Base-by-base conservation (phyloP, 2,888 invertebrate species). In the Andrena flavipes region DNA sequence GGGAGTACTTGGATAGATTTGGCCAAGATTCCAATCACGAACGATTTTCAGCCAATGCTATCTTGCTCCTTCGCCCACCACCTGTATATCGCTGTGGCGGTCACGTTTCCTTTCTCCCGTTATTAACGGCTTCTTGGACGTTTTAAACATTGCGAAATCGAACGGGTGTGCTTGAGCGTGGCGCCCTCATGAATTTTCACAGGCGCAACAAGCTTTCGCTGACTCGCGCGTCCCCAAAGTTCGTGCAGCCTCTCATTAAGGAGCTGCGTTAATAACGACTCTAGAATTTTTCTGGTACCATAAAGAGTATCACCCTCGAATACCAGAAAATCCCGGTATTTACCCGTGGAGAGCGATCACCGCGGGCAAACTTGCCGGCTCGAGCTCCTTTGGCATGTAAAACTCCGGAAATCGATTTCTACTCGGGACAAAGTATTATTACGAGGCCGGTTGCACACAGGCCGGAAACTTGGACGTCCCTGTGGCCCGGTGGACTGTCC, bases 11-110 rank as follows among this genome's bases (percentile, higher is more conserved):
- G 64, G 64, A 77, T 77, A 75, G 74, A 77, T 74, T 74, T 75
- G 74, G 54, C 65, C 59, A 74, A 33, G 74, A 74, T 77, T 77
- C 77, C 64, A 75, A 77, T 77, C 77, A 60, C 77, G 75, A 67
- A 62, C 77, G 77, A 77, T 75, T 74, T 75, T 65, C 77, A 77
- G 33, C 75, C 73, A 74, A 60, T 48, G 60, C 64, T 64, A 76
- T 64, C 59, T 16, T 35, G 75, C 74, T 67, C 48, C 29, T 60
- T 35, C 75, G 65, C 42, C 16, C 49, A 42, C 29, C 59, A 8
- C 35, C 65, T 7, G 30, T 73, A 54, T 56, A 77, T 26, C 65
- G 62, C 35, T 72, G 49, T 23, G 29, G 26, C 26, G 16, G 42
- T 42, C 42, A 42, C 23, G 29, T 33, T 51, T 35, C 20, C 7